phyloP scores from a whole-genome alignment of 2,888 invertebrate genomes.

The Mythimna loreyi region DNA sequence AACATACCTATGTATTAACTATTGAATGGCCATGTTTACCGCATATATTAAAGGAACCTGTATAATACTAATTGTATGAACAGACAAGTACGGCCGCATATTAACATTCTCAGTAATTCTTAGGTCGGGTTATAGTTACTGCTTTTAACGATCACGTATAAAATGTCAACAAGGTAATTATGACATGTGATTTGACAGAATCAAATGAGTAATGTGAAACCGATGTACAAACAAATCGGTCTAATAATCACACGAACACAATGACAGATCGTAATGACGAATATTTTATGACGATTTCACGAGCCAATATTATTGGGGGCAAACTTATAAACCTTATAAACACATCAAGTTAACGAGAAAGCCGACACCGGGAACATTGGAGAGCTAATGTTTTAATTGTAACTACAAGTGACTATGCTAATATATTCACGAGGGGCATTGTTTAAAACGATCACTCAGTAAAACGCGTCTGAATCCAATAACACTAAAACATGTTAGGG shows the following conservation, averaged over 20 bases:
- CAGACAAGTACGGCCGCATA: conserved; percentile 24
- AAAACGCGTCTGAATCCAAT: conserved; percentile 77
- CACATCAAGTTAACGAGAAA: conserved; percentile 44
- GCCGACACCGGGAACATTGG: conserved; percentile 13
- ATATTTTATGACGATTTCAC: conserved; percentile 52
- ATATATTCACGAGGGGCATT: conserved; percentile 56
- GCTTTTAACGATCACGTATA: conserved; percentile 44
- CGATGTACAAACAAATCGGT: conserved; percentile 39
- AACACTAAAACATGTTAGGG: conserved; percentile 65
- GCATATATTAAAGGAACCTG: conserved; percentile 42
- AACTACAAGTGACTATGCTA: conserved; percentile 42
- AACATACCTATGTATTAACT: conserved; percentile 27
- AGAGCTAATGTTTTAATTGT: conserved; percentile 46
- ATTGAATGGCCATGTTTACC: conserved; percentile 49
- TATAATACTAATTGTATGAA: conserved; percentile 42
- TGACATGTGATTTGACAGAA: conserved; percentile 49
- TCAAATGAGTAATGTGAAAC: conserved; percentile 44
- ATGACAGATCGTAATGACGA: conserved; percentile 52
- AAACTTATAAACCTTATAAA: conserved; percentile 51
- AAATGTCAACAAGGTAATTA: conserved; percentile 55
- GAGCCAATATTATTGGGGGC: conserved; percentile 44
- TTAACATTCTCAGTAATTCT: conserved; percentile 36
- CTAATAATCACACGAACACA: conserved; percentile 43
- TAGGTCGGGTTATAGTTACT: conserved; percentile 25
- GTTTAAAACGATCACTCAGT: conserved; percentile 69